Conservation (phyloP, 2,113 vertebrate species). For the Petromus typicus region DNA sequence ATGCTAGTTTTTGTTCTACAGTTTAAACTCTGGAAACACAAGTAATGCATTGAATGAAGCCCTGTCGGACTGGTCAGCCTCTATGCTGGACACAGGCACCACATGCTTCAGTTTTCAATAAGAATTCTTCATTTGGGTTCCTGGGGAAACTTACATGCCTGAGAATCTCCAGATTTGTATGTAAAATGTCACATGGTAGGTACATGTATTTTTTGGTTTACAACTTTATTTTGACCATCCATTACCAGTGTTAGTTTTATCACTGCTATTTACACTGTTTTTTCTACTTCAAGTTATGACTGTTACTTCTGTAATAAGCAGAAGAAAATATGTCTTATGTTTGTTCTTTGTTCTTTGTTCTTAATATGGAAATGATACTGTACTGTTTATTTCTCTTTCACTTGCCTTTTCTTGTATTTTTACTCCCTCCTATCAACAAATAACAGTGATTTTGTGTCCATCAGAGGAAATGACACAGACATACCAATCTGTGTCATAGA, state of each 20-base stretch:
- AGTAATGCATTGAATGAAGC: not conserved
- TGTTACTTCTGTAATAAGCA: not conserved
- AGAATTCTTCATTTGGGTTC: not conserved
- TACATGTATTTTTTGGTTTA: not conserved
- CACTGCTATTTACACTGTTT: not conserved
- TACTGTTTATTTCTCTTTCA: not conserved
- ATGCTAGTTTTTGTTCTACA: not conserved
- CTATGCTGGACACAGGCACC: not conserved
- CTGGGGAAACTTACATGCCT: not conserved
- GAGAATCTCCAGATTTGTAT: not conserved
- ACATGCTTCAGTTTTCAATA: not conserved
- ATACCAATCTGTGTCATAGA: not conserved
- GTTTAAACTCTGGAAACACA: not conserved
- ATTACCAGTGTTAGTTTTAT: not conserved
- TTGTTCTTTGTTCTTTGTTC: not conserved
- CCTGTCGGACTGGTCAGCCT: not conserved
- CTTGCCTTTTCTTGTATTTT: not conserved
- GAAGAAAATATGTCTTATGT: not conserved
- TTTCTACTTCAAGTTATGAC: not conserved
- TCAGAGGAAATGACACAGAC: not conserved
- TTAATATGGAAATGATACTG: not conserved
- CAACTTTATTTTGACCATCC: not conserved
- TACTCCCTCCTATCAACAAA: not conserved
- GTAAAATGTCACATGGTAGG: not conserved
- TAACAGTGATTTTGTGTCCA: not conserved